Conservation (phyloP, 2,888 invertebrate species). For the Cosmorhoe ocellata region DNA sequence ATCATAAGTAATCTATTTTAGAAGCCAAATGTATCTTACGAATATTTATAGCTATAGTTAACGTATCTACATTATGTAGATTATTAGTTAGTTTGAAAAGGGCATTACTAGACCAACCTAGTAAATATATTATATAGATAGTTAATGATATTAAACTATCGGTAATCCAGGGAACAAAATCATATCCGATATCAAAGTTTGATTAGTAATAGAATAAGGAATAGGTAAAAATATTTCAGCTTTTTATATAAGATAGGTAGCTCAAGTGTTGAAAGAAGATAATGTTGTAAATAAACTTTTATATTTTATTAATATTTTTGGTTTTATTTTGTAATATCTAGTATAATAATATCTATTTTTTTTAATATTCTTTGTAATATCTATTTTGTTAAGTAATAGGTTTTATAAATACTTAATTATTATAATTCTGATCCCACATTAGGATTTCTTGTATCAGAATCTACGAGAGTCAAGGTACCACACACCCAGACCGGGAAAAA, state of each 20-base stretch:
- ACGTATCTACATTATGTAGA: too few relatives aligned
- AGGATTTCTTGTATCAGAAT: too few relatives aligned
- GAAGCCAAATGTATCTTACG: too few relatives aligned
- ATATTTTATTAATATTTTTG: slow-evolving; percentile 1
- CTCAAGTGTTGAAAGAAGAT: not conserved
- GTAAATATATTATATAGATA: too few relatives aligned
- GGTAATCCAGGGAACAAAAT: not conserved
- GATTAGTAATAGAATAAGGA: slow-evolving; percentile 5
- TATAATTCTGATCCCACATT: too few relatives aligned
- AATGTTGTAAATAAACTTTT: slow-evolving; percentile 13
- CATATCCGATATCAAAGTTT: not conserved
- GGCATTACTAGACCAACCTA: slow-evolving; percentile 3
- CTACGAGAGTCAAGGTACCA: too few relatives aligned
- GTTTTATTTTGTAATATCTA: not conserved
- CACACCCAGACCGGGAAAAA: too few relatives aligned
- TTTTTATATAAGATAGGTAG: not conserved
- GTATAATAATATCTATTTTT: too few relatives aligned
- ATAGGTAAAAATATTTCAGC: not conserved
- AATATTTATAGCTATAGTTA: too few relatives aligned
- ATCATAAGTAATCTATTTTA: slow-evolving; percentile 25
- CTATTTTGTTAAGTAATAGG: too few relatives aligned
- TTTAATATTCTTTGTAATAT: too few relatives aligned
- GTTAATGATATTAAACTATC: not conserved
- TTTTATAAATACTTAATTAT: too few relatives aligned
- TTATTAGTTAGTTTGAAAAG: not conserved